phyloP scores from a whole-genome alignment of 2,888 invertebrate genomes.

The Euphydryas editha region DNA sequence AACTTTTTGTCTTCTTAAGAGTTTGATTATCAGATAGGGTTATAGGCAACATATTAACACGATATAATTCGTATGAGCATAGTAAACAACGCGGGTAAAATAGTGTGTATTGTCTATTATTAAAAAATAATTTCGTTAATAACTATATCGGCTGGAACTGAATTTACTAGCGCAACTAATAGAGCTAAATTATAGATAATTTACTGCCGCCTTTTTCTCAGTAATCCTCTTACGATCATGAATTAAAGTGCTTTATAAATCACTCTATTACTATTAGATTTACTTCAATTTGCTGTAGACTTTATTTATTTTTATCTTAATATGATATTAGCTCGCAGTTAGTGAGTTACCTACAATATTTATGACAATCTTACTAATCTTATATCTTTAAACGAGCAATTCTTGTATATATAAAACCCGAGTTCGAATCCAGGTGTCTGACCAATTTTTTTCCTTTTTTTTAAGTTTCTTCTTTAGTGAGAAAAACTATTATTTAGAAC shows the following conservation, averaged over 20 bases:
- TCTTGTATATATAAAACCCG: too few species aligned
- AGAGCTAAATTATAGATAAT: slow-evolving; percentile 31
- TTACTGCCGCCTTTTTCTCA: slow-evolving; percentile 33
- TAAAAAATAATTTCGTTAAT: not conserved
- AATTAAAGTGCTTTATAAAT: slow-evolving; percentile 36
- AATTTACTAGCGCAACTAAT: slow-evolving; percentile 24
- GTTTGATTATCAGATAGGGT: not conserved
- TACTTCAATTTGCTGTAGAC: slow-evolving; percentile 20
- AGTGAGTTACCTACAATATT: too few species aligned
- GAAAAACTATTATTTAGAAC: too few species aligned
- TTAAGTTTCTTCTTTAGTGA: too few species aligned
- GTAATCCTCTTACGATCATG: slow-evolving; percentile 21
- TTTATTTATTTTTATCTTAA: slow-evolving; percentile 18
- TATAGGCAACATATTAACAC: too few species aligned
- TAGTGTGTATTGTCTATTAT: too few species aligned
- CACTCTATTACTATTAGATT: slow-evolving; percentile 27
- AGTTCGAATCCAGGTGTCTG: too few species aligned
- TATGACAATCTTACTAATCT: too few species aligned
- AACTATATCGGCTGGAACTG: not conserved
- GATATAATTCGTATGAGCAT: too few species aligned
- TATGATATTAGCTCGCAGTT: slow-evolving; percentile 9
- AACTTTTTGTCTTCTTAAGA: slow-evolving; percentile 10
- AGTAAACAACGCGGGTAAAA: not conserved
- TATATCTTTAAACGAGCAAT: too few species aligned
- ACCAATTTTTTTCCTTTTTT: too few species aligned